Conservation (phyloP, 2,113 vertebrate species). For the Fregata magnificens region DNA sequence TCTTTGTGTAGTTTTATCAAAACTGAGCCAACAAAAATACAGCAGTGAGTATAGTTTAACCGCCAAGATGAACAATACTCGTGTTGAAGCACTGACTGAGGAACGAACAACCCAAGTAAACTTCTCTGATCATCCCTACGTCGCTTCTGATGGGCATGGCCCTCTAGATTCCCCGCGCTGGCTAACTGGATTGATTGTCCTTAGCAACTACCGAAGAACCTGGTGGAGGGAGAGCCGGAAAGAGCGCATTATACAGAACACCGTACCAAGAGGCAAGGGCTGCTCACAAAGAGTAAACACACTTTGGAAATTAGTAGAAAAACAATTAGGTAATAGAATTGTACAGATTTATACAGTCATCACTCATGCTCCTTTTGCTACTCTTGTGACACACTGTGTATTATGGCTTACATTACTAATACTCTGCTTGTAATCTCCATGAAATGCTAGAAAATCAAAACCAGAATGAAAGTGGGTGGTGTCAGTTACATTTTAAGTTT, state of each 20-base stretch:
- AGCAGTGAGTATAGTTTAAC: not conserved
- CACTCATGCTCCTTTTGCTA: not conserved
- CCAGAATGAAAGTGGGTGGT: not conserved
- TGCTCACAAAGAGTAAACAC: not conserved
- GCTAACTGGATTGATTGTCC: not conserved
- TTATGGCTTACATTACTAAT: not conserved
- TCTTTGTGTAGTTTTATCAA: not conserved
- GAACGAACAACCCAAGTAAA: not conserved
- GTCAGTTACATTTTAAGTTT: not conserved
- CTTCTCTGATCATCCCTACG: too few relatives aligned
- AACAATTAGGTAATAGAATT: not conserved
- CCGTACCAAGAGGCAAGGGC: fast-evolving
- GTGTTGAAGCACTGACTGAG: not conserved
- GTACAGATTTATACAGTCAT: not conserved
- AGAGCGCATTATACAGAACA: fast-evolving
- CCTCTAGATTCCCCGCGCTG: not conserved
- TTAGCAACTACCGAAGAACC: not conserved
- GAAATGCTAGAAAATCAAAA: not conserved
- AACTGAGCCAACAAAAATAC: not conserved
- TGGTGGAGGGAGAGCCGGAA: fast-evolving
- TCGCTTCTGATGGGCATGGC: fast-evolving
- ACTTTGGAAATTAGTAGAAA: not conserved
- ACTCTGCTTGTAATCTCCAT: not conserved
- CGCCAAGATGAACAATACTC: not conserved
- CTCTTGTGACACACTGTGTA: not conserved